Conservation (phyloP, 2,888 invertebrate genomes). For the Notodonta ziczac region DNA sequence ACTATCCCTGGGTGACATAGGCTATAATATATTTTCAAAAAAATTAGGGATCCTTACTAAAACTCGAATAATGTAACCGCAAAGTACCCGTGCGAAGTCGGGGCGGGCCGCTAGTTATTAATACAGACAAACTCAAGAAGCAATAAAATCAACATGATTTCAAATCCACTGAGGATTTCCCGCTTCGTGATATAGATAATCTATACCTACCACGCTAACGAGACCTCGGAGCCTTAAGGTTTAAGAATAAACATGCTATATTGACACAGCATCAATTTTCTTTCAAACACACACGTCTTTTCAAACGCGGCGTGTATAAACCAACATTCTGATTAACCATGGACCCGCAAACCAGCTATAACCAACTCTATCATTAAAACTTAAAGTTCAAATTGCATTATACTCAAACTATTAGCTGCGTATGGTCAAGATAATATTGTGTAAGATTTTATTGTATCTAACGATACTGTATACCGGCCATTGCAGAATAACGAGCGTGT, state of each 20-base stretch:
- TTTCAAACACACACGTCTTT: conserved; percentile 7
- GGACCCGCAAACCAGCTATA: conserved; percentile 4
- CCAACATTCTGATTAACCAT: conserved; percentile 27
- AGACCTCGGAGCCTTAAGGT: background rate
- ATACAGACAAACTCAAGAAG: background rate
- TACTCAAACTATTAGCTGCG: background rate
- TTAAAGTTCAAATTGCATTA: conserved; percentile 13
- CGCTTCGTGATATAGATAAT: background rate
- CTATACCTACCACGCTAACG: background rate
- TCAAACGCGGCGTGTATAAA: conserved; percentile 21
- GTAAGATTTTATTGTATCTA: conserved; percentile 3
- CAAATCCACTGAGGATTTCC: background rate
- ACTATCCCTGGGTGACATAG: too few relatives aligned
- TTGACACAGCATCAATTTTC: background rate
- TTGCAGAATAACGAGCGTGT: conserved; percentile 1
- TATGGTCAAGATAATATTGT: conserved; percentile 15
- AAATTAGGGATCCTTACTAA: too few relatives aligned
- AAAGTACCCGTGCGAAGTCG: too few relatives aligned
- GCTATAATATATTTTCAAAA: too few relatives aligned
- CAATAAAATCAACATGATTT: background rate
- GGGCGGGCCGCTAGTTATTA: too few relatives aligned
- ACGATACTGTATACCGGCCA: conserved; percentile 3
- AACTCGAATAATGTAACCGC: too few relatives aligned
- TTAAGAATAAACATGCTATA: conserved; percentile 1
- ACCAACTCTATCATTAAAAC: background rate